Base-by-base conservation (phyloP, 2,888 invertebrate genomes). In the Macropis europaea region DNA sequence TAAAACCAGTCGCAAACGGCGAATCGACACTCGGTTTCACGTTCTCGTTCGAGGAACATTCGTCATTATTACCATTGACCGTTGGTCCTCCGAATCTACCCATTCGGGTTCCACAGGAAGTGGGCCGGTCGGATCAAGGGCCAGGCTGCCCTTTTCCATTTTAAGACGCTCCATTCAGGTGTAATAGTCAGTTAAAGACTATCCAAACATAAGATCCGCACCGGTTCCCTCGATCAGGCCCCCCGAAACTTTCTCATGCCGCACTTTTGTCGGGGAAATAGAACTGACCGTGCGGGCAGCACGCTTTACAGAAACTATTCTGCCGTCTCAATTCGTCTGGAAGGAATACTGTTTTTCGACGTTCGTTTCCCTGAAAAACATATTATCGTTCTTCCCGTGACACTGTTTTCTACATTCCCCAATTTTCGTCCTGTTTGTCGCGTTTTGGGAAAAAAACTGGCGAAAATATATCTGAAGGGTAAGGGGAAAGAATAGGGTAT, bases 171-270 rank as follows among this genome's bases (percentile, higher is more conserved):
- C 84, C 81, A 88, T 89, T 89, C 89, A 88, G 88, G 88, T 89
- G 89, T 88, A 89, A 89, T 89, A 89, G 89, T 88, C 89, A 89
- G 88, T 87, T 87, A 85, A 89, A 86, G 84, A 86, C 88, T 85
- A 86, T 87, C 86, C 85, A 87, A 88, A 86, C 84, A 87, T 75
- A 80, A 59, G 67, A 78, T 81, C 81, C 81, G n/a, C 82, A 83
- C 81, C 86, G 84, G 86, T 83, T 76, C 64, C 57, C 42, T 64
- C 70, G 72, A 66, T 45, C 57, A 75, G 71, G 59, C 59, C 62
- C 66, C 50, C 52, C 40, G 17, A 36, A 52, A 45, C 53, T 68
- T 72, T 70, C 66, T 74, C 77, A 61, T 67, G 70, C 53, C 34
- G 17, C 42, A 70, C 63, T 60, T 73, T 70, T 59, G 70, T 61